Percentiles rank a stretch among this genome's conserved stretches.
Evolutionary conservation across 2,113 vertebrate genomes (phyloP).

Genomic region (Cynocephalus volans): DNA sequence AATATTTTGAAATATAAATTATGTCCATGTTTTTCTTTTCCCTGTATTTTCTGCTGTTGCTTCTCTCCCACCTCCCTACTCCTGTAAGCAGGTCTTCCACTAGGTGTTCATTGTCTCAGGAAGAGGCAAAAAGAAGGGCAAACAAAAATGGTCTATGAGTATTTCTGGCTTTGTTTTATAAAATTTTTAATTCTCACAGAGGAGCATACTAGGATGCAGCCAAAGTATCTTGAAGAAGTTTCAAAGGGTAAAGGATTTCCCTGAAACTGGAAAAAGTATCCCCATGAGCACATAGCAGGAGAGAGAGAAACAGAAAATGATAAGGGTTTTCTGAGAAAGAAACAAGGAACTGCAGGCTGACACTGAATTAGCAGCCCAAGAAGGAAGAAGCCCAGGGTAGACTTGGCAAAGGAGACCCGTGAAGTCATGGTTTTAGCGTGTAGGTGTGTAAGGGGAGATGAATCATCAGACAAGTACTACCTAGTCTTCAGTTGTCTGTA

Average conservation of each 20-base stretch:
- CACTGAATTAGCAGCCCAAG: neutral
- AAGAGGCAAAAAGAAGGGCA: neutral
- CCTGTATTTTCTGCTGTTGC: neutral
- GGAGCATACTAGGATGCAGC: neutral
- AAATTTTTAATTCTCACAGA: slow-evolving; percentile 10
- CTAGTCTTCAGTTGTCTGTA: neutral
- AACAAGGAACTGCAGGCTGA: neutral
- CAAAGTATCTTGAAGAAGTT: neutral
- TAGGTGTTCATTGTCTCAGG: neutral
- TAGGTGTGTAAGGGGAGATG: neutral
- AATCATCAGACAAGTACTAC: neutral
- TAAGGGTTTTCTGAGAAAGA: neutral
- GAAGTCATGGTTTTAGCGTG: slow-evolving; percentile 28
- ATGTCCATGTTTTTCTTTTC: neutral
- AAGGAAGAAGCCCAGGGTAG: neutral
- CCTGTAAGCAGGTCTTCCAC: neutral
- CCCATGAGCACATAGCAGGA: neutral
- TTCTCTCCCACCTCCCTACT: neutral
- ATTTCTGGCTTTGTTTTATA: slow-evolving; percentile 39
- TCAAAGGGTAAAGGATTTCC: neutral
- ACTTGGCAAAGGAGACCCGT: slow-evolving; percentile 9
- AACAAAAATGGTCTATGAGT: neutral
- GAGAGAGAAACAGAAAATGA: neutral
- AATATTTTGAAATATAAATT: slow-evolving; percentile 59
- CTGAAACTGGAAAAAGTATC: neutral